Percentiles rank a stretch among this genome's conserved stretches.
These are phyloP conservation scores for Scortum barcoo DNA, from an alignment of 2,113 vertebrate genomes.

Conservation along the genomic window DNA sequence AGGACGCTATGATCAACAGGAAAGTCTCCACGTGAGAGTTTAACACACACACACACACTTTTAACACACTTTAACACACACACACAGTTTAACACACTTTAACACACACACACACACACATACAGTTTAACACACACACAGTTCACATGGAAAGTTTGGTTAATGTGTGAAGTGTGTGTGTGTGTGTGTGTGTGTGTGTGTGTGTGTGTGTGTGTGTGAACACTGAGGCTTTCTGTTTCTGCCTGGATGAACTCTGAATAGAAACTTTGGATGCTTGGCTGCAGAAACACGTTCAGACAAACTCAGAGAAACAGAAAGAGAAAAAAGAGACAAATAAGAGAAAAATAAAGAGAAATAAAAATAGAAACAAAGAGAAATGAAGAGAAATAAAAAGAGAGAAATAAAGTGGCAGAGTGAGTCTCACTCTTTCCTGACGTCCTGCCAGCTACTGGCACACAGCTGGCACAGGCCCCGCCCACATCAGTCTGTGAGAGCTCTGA, in stretches of 20 bases:
- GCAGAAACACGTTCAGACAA: conserved; percentile 1
- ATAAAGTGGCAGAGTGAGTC: neutral
- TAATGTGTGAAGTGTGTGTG: conserved; percentile 16
- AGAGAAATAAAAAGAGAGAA: neutral
- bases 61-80: conserved; percentile 6
- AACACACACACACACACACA: conserved; percentile 20
- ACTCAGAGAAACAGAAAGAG: conserved; percentile 9
- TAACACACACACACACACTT: conserved; percentile 18
- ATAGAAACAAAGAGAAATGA: neutral
- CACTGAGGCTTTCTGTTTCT: conserved; percentile 59
- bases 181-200: conserved; percentile 35
- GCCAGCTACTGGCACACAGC: conserved; percentile 40
- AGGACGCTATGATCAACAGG: conserved; percentile 35
- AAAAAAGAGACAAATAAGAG: too few relatives aligned
- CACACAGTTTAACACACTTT: neutral
- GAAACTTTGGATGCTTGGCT: neutral
- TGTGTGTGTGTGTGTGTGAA: conserved; percentile 19
- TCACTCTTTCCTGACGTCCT: conserved; percentile 48
- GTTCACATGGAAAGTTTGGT: too few relatives aligned
- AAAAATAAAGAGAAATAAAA: neutral
- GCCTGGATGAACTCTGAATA: conserved; percentile 31
- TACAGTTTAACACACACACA: conserved; percentile 7
- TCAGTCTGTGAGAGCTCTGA: neutral
- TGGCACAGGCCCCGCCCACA: conserved; percentile 5
- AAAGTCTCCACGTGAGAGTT: conserved; percentile 28